phyloP scores from a whole-genome alignment of 2,888 invertebrate genomes.

The Pachymerium ferrugineum region DNA sequence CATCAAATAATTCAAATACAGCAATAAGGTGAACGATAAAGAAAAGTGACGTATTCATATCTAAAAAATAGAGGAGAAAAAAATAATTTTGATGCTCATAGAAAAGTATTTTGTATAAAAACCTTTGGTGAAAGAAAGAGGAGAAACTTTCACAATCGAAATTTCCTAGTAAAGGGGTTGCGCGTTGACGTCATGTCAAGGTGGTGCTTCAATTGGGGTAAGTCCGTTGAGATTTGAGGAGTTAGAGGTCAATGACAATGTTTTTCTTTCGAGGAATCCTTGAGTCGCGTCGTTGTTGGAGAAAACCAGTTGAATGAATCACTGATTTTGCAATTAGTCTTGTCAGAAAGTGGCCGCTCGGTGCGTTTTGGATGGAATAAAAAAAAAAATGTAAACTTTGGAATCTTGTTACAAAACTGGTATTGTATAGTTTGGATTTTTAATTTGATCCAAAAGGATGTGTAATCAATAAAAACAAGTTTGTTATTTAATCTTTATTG shows the following conservation, averaged over 20 bases:
- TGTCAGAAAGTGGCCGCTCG: background rate
- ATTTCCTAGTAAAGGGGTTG: slow-evolving; percentile 11
- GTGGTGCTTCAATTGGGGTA: background rate
- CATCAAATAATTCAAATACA: background rate
- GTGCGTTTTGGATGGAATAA: background rate
- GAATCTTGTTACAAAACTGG: background rate
- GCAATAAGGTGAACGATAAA: background rate
- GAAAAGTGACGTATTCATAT: background rate
- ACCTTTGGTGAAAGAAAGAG: too few species aligned
- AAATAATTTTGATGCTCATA: too few species aligned
- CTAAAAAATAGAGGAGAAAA: background rate
- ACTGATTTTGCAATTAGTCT: background rate
- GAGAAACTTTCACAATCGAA: background rate
- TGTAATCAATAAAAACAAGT: background rate
- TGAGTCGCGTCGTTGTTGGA: background rate
- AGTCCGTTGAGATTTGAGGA: slow-evolving; percentile 3
- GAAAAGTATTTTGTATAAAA: too few species aligned
- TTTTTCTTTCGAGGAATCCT: too few species aligned
- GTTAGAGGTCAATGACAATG: slow-evolving; percentile 4
- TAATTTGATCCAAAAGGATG: background rate
- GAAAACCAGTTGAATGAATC: slow-evolving; percentile 14
- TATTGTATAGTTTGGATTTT: background rate
- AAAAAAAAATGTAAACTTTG: background rate
- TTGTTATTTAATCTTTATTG: background rate
- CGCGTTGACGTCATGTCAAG: background rate